Base-by-base conservation (phyloP, 2,797 vertebrate species). In the Cuculus canorus region DNA sequence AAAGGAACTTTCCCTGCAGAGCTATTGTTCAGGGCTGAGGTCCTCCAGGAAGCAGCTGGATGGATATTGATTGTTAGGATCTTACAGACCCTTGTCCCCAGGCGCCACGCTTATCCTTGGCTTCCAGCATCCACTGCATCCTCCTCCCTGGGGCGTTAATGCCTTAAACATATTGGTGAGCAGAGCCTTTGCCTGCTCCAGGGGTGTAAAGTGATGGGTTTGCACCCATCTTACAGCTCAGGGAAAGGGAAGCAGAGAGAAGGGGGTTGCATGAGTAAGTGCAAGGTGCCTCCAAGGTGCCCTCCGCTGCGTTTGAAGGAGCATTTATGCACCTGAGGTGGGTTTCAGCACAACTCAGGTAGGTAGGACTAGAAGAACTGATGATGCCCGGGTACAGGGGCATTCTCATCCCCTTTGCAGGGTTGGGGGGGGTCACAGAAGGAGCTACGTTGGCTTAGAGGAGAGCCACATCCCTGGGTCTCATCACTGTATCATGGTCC, bases 21-120 rank as follows among this genome's bases (percentile, higher is more conserved):
- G 96, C 94, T 57, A 95, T 96, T 96, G 96, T 96, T 93, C 0
- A 0, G 73, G 75, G 73, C 83, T 4, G 6, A 92, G 88, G 60
- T 87, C 52, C 88, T 96, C 86, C 96, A 96, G 95, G 96, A 96
- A 95, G 93, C 95, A 96, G 93, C 95, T 95, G 96, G 85, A 23
- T 91, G 93, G 91, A 23, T 82, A n/a, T 73, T 61, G 83, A 94
- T 96, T 86, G 93, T 84, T 57, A 17, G 24, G 86, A 90, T 73
- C 86, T 35, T 19, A 11, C 82, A 82, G 80, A 48, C 82, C 83
- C 64, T 76, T 5, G 1, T 88, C 90, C 72, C 66, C 92, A 28
- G 85, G 87, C 23, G 0, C 86, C 15, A 1, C 4, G 1, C 27
- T 92, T 71, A n/a, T 61, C 76, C 91, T 82, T 1, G 5, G 78